These are phyloP conservation scores for Pagetopsis macropterus DNA, from an alignment of 2,797 vertebrate species.

Conservation along the genomic window DNA sequence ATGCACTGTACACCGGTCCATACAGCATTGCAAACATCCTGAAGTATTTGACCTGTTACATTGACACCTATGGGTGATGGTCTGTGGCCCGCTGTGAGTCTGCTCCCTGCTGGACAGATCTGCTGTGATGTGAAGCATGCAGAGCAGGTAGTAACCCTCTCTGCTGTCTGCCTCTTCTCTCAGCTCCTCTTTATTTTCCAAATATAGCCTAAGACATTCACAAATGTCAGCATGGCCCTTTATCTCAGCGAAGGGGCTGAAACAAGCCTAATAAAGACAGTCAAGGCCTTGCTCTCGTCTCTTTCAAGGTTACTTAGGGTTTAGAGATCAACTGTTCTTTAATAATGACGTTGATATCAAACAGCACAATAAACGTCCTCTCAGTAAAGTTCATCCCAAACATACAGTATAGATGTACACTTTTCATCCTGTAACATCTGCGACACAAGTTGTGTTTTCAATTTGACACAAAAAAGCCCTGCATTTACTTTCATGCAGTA, in stretches of 20 bases:
- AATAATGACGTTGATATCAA: slow-evolving; percentile 25
- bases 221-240: slow-evolving; percentile 51
- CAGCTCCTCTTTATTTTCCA: slow-evolving; percentile 35
- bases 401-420: slow-evolving; percentile 32
- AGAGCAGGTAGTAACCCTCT: slow-evolving; percentile 29
- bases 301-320: slow-evolving; percentile 20
- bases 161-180: slow-evolving; percentile 22
- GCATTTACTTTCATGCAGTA: slow-evolving; percentile 53
- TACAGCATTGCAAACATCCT: slow-evolving; percentile 18
- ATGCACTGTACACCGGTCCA: background rate
- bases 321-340: slow-evolving; percentile 19
- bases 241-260: slow-evolving; percentile 22
- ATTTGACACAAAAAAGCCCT: slow-evolving; percentile 8
- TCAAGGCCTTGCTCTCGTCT: slow-evolving; percentile 2
- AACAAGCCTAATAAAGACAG: slow-evolving; percentile 27
- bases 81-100: slow-evolving; percentile 56
- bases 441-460: slow-evolving; percentile 22
- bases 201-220: slow-evolving; percentile 44
- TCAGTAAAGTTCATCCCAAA: slow-evolving; percentile 36
- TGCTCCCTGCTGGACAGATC: slow-evolving; percentile 73
- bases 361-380: slow-evolving; percentile 42
- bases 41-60: slow-evolving; percentile 35
- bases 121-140: slow-evolving; percentile 36
- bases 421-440: slow-evolving; percentile 47
- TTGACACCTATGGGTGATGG: slow-evolving; percentile 21